Percentiles rank a stretch among this genome's conserved stretches.
These are phyloP conservation scores for Tylochromis polylepis DNA, from an alignment of 2,113 vertebrate species.

Conservation along the genomic window DNA sequence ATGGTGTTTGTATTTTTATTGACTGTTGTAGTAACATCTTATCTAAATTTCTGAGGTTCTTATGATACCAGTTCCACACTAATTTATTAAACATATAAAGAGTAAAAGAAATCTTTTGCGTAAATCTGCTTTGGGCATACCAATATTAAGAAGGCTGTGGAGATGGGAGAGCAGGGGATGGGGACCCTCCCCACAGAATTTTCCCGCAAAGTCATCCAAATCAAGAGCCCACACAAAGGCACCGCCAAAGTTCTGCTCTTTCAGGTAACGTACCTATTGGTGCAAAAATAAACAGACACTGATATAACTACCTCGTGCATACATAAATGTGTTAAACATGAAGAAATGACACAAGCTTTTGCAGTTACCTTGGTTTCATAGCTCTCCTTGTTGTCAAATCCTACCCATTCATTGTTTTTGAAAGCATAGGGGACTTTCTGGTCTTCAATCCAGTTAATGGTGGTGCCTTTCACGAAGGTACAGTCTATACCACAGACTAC, in stretches of 20 bases:
- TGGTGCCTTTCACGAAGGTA: constrained; percentile 63
- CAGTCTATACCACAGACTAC: constrained; percentile 65
- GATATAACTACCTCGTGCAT: neutral
- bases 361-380: constrained; percentile 73
- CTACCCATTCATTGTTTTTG: constrained; percentile 77
- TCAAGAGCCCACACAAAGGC: constrained; percentile 84
- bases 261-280: constrained; percentile 73
- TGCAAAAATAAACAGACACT: neutral
- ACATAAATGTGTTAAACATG: neutral
- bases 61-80: neutral
- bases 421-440: constrained; percentile 80
- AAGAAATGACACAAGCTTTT: neutral
- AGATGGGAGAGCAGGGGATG: constrained; percentile 75
- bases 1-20: too few species aligned
- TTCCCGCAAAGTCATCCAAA: constrained; percentile 72
- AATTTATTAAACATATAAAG: accelerated
- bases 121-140: constrained; percentile 20
- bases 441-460: constrained; percentile 57
- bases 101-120: neutral
- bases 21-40: too few species aligned
- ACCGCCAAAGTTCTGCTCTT: constrained; percentile 77
- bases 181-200: constrained; percentile 74
- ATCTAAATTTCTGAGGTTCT: neutral
- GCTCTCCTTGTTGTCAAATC: constrained; percentile 76
- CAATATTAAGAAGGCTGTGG: constrained; percentile 61